Conservation (phyloP, 2,888 invertebrate genomes). For the Zaprionus obscuricornis region DNA sequence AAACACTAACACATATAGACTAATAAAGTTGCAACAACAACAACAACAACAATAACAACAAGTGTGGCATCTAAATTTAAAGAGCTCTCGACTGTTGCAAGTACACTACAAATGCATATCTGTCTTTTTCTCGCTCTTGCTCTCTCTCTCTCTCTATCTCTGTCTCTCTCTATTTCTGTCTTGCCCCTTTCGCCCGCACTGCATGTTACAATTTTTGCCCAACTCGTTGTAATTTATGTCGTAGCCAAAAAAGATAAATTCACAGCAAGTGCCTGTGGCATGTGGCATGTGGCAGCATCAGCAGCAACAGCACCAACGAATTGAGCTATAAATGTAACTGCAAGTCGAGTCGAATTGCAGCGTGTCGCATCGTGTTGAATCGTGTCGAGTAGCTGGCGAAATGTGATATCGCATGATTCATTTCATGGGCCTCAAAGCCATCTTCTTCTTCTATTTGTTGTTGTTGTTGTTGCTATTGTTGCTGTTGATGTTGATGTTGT, state of each 20-base stretch:
- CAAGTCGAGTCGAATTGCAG: slow-evolving; percentile 19
- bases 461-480: not conserved
- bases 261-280: slow-evolving; percentile 46
- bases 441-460: too few species aligned
- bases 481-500: not conserved
- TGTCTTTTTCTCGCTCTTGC: slow-evolving; percentile 1
- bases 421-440: slow-evolving; percentile 64
- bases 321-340: slow-evolving; percentile 73
- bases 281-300: slow-evolving; percentile 22
- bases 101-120: slow-evolving; percentile 2
- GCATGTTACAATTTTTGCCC: too few species aligned
- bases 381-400: slow-evolving; percentile 52
- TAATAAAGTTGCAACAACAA: slow-evolving; percentile 25
- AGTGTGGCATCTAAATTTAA: slow-evolving; percentile 63
- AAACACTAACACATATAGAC: slow-evolving; percentile 16
- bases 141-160: not conserved
- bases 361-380: not conserved
- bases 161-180: slow-evolving; percentile 5
- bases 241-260: slow-evolving; percentile 71
- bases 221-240: slow-evolving; percentile 75
- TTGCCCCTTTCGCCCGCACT: too few species aligned
- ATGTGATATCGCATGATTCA: slow-evolving; percentile 75
- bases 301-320: slow-evolving; percentile 38
- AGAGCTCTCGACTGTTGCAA: slow-evolving; percentile 42
- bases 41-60: slow-evolving; percentile 5